Base-by-base conservation (phyloP, 2,797 vertebrate species). In the Alfaro cultratus region DNA sequence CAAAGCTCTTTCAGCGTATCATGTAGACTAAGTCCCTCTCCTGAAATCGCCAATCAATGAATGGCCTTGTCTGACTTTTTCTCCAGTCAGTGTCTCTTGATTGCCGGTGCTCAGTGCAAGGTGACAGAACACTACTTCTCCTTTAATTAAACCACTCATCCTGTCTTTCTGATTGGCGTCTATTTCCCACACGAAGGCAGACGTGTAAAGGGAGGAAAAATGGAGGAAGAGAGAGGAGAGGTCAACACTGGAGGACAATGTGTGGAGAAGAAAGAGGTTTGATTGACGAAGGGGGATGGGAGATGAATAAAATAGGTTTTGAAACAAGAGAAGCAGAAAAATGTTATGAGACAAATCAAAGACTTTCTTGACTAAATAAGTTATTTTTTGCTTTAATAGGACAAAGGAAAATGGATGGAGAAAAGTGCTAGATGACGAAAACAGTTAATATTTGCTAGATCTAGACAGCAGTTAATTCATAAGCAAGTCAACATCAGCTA, bases 131-230 rank as follows among this genome's bases (percentile, higher is more conserved):
- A 73, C 86, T 74, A 43, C 80, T 78, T 83, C 81, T 83, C 47
- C 80, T 84, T 89, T 94, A 92, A 94, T 94, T 93, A 93, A 91
- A 91, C 76, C 85, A 60, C 85, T 91, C 91, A 80, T 90, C 79
- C 85, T 68, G 81, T 73, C 60, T 36, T 39, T 74, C 76, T 90
- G 92, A 90, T 86, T 89, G 88, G 79, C 71, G 6, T 80, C 75
- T 74, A 62, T 87, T 88, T 89, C 91, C 88, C 90, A 90, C 84
- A 87, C 73, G 72, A 77, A 60, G 87, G 60, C 46, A 46, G 51
- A 83, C 71, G 70, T 80, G 82, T 74, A 82, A 79, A 83, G 34
- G 41, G 83, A 51, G 18, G 31, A 49, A 31, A 75, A 76, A 70
- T 21, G 5, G 70, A 82, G 60, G 6, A 39, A 29, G 47, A 46